Base-by-base conservation (phyloP, 2,888 invertebrate genomes). In the Cephus spinipes region DNA sequence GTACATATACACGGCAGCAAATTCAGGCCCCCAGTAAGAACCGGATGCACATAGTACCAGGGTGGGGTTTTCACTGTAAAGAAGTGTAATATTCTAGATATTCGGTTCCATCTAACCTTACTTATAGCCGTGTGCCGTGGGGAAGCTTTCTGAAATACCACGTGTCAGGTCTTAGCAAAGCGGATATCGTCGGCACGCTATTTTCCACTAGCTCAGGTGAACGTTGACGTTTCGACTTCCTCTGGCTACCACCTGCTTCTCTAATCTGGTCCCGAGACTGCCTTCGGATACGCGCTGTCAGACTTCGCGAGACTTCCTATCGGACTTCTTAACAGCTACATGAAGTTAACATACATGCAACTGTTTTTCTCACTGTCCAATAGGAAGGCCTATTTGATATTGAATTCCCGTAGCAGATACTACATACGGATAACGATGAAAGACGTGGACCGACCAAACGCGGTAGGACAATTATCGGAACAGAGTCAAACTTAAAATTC, bases 171-270 rank as follows among this genome's bases (percentile, higher is more conserved):
- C 55, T 55, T 23, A 55, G 55, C 55, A 55, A 9, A 55, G 55
- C 55, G 55, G 55, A 55, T 55, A 55, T 23, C 55, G 55, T 55
- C 79, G 81, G 84, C 85, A 85, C 83, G 86, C 83, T 82, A 85
- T 86, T 86, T 85, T 84, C 86, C 83, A 86, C 84, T 85, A 83
- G 81, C 82, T 86, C 86, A 85, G 76, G 33, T 71, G 69, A 33
- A 74, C 74, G 74, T 35, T 35, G 74, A 74, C 74, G 74, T 35
- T 35, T 34, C 35, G 33, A n/a, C 74, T 74, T 74, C 71, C 71
- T 71, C 12, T 33, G 71, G 71, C 71, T 71, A 33, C 71, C 71
- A 71, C 71, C 71, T 71, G 71, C 31, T 12, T 33, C 23, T 71
- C 71, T 71, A 31, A 31, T 33, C 71, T 71, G 71, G 33, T 31